Evolutionary conservation across 1,140 invertebrate species (phyloP).

Genomic region (Cyphomyrmex costatus): DNA sequence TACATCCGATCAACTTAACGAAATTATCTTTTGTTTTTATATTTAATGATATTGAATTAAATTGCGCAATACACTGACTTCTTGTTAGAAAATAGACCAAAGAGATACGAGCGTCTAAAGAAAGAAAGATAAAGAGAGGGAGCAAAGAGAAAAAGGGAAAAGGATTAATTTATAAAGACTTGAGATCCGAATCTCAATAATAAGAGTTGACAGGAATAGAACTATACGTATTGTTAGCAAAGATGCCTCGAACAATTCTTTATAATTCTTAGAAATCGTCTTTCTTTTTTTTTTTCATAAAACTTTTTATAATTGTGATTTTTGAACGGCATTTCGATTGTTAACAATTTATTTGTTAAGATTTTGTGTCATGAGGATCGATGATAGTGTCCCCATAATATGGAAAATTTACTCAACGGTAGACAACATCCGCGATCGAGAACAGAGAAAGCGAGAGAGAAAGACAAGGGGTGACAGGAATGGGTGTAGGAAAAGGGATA

Average conservation of each 20-base stretch:
- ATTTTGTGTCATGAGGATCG: neutral
- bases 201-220: neutral
- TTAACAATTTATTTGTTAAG: neutral
- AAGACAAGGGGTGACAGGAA: neutral
- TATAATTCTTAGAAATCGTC: neutral
- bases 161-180: conserved; percentile 22
- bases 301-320: neutral
- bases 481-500: neutral
- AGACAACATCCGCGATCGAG: conserved; percentile 2
- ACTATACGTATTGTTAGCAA: neutral
- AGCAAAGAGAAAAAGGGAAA: neutral
- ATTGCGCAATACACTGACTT: neutral
- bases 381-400: conserved; percentile 32
- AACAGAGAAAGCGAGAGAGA: conserved; percentile 6
- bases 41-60: conserved; percentile 2
- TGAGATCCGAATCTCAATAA: neutral
- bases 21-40: neutral
- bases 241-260: neutral
- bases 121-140: neutral
- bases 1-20: neutral
- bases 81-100: neutral
- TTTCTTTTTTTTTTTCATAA: neutral
- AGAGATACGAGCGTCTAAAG: neutral
- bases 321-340: neutral
- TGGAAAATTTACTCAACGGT: conserved; percentile 31